Conservation (phyloP, 35 echinoderm and acorn worm species). For the Nesometra sesokonis region DNA sequence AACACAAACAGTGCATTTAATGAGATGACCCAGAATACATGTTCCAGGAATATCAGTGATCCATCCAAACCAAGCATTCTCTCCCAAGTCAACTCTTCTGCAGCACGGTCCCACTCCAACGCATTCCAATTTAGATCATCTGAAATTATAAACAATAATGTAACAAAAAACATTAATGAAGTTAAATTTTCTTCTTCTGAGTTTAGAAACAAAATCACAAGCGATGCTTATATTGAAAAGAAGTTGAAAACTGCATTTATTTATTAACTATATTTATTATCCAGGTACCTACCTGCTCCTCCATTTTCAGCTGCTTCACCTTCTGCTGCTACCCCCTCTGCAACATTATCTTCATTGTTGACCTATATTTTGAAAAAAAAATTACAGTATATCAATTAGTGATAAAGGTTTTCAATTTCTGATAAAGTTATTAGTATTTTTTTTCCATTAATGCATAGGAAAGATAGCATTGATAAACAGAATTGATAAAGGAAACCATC, state of each 20-base stretch:
- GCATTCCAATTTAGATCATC: slow-evolving; percentile 99
- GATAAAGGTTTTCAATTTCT: no score
- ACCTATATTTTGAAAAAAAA: not conserved
- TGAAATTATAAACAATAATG: slow-evolving; percentile 6
- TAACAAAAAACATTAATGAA: not conserved
- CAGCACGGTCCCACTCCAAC: slow-evolving; percentile 94
- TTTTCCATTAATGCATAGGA: no score
- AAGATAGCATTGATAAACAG: no score
- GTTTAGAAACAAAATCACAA: no score
- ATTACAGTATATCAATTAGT: no score
- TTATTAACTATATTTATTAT: no score
- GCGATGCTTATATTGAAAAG: no score
- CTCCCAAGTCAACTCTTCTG: slow-evolving; percentile 95
- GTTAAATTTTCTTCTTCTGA: no score
- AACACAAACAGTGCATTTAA: slow-evolving; percentile 96
- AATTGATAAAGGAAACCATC: no score
- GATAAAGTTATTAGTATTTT: no score
- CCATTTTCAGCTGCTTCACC: slow-evolving; percentile 20
- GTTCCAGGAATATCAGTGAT: slow-evolving; percentile 88
- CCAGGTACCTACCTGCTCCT: slow-evolving; percentile 3
- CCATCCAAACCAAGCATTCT: slow-evolving; percentile 92
- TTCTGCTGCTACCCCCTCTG: slow-evolving; percentile 18
- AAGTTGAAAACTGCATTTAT: no score
- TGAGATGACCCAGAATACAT: slow-evolving; percentile 94
- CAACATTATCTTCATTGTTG: slow-evolving; percentile 8